Conservation (phyloP, 1,140 invertebrate genomes). For the Centruroides sculpturatus region DNA sequence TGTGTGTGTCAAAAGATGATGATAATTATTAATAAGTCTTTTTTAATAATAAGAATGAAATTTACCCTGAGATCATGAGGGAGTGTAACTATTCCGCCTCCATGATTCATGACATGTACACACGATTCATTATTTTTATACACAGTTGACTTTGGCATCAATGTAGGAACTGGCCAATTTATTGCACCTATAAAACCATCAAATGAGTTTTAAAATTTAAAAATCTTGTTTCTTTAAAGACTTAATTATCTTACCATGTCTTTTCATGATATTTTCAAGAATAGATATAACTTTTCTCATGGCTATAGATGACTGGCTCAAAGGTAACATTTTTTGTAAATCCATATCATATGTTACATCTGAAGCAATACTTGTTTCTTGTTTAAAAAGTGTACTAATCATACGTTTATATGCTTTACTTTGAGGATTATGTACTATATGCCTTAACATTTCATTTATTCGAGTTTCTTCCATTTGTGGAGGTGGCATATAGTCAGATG, state of each 20-base stretch:
- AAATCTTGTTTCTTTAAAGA: background rate
- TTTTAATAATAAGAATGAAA: background rate
- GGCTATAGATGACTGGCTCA: conserved; percentile 4
- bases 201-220: background rate
- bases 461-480: conserved; percentile 60
- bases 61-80: conserved; percentile 43
- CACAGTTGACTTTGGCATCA: conserved; percentile 15
- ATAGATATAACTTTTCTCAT: conserved; percentile 25
- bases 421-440: conserved; percentile 59
- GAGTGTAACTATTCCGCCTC: conserved; percentile 59
- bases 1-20: too few species aligned
- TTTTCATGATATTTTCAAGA: conserved; percentile 45
- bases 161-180: conserved; percentile 14
- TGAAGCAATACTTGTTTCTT: conserved; percentile 43
- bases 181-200: conserved; percentile 5
- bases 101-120: conserved; percentile 59
- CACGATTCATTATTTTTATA: conserved; percentile 10
- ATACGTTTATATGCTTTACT: conserved; percentile 67
- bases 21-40: background rate
- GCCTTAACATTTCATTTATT: conserved; percentile 55
- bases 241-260: conserved; percentile 10
- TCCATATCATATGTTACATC: conserved; percentile 62
- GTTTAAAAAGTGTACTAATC: conserved; percentile 38
- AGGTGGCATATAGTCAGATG: conserved; percentile 62
- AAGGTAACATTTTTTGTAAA: conserved; percentile 12